A percentile compares a stretch with the other conserved stretches of the same genome.
These are phyloP conservation scores for Odontothrips loti DNA, from an alignment of 2,888 invertebrate genomes.

Conservation along the genomic window DNA sequence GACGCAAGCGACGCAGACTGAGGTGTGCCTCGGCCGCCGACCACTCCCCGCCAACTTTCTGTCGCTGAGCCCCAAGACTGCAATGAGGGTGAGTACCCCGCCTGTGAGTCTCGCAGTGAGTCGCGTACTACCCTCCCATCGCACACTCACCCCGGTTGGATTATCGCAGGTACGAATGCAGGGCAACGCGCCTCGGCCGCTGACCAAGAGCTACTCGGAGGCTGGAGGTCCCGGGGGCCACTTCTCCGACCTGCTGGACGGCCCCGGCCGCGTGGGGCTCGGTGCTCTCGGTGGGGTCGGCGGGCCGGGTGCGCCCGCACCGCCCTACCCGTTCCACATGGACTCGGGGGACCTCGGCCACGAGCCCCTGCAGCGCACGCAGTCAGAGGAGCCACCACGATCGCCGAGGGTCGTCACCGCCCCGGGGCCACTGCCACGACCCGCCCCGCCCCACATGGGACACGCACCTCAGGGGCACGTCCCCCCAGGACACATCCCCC, in stretches of 20 bases:
- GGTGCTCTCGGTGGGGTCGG: neutral
- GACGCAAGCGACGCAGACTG: conserved; percentile 89
- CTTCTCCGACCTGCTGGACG: conserved; percentile 33
- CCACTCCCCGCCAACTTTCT: conserved; percentile 60
- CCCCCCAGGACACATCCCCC: neutral
- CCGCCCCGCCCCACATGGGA: neutral
- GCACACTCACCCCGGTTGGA: neutral
- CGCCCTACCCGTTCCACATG: neutral
- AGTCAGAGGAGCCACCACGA: conserved; percentile 69
- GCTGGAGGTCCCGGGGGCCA: conserved; percentile 54
- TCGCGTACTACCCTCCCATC: too few species aligned
- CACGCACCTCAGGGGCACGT: neutral
- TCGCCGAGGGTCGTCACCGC: conserved; percentile 28
- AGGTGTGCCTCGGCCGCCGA: conserved; percentile 67
- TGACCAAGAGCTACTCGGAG: conserved; percentile 81
- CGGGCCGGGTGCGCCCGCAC: neutral
- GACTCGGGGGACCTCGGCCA: conserved; percentile 52
- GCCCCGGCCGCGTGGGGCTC: neutral
- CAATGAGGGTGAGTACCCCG: conserved; percentile 61
- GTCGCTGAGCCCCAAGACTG: conserved; percentile 74
- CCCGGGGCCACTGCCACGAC: neutral
- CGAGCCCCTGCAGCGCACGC: conserved; percentile 74
- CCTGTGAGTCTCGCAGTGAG: neutral
- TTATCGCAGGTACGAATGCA: conserved; percentile 66
- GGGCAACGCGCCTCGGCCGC: conserved; percentile 66